Base-by-base conservation (phyloP, 2,113 vertebrate genomes). In the Lophius piscatorius region DNA sequence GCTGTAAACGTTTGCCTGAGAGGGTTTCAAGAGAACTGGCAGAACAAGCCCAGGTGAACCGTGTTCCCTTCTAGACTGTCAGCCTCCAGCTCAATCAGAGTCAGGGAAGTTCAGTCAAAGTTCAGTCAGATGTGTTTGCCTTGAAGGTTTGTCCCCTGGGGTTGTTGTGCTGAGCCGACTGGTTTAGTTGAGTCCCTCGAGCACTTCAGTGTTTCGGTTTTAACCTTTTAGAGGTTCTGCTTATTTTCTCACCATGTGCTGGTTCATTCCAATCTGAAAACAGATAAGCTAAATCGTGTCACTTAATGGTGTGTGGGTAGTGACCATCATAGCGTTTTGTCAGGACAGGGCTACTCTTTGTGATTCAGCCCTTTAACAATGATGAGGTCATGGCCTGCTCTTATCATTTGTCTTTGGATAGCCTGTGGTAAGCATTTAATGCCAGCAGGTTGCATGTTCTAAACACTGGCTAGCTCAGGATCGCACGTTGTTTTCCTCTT, bases 231-330 rank as follows among this genome's bases (percentile, higher is more conserved):
- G 17, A 39, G 42, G 26, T 60, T 63, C 44, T 18, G 5, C 48
- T 17, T 23, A 17, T n/a, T 14, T 16, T 31, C 36, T 18, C 31
- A 34, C 55, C 40, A 52, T 55, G 45, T 61, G 61, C 41, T 20
- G 4, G 63, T 62, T 23, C 36, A 29, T 23, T 0, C 3, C 34
- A 33, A 3, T 29, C 14, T 3, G 10, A 81, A 46, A 56, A 21
- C 31, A 58, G 23, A 57, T 57, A 41, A 73, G 57, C 70, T 55
- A 18, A 63, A 79, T 66, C 46, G 74, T 65, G 76, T 78, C 74
- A 46, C 69, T 63, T 33, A 45, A 39, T 33, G 24, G 54, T 33
- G 41, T 31, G 57, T 63, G 48, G 34, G 62, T 78, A 71, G 73
- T 83, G 83, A 62, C 74, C 47, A 38, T 13, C 23, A 64, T 44